Evolutionary conservation across 1,140 invertebrate species (phyloP).

Genomic region (Drosophila tristis): DNA sequence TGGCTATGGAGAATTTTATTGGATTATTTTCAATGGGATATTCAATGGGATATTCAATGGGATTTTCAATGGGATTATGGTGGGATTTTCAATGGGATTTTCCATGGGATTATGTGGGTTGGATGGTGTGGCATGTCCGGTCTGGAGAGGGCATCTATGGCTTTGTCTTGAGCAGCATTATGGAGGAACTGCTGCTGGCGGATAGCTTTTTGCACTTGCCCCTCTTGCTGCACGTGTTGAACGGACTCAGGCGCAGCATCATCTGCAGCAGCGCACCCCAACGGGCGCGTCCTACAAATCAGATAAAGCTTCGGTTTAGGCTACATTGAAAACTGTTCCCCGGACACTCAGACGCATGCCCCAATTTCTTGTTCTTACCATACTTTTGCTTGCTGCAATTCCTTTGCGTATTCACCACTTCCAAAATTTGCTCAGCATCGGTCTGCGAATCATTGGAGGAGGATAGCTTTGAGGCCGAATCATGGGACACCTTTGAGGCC

Average conservation of each 20-base stretch:
- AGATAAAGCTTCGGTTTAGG: slow-evolving; percentile 23
- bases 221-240: slow-evolving; percentile 7
- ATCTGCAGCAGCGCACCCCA: slow-evolving; percentile 54
- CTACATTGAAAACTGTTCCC: slow-evolving; percentile 21
- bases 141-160: neutral
- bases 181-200: too few relatives aligned
- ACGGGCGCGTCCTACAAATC: slow-evolving; percentile 24
- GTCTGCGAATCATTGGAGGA: too few relatives aligned
- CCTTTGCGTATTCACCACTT: neutral
- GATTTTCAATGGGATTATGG: too few relatives aligned
- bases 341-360: too few relatives aligned
- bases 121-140: neutral
- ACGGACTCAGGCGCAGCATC: slow-evolving; percentile 36
- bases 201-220: neutral
- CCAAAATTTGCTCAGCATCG: too few relatives aligned
- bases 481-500: too few relatives aligned
- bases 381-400: neutral
- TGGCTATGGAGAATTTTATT: slow-evolving; percentile 35
- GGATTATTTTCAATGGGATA: slow-evolving; percentile 36
- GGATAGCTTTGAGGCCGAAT: too few relatives aligned
- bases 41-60: too few relatives aligned
- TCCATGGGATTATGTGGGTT: too few relatives aligned
- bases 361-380: slow-evolving; percentile 4
- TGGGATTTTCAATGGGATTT: too few relatives aligned
- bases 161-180: neutral